These are phyloP conservation scores for Anaspis maculata DNA, from an alignment of 2,888 invertebrate genomes.

Conservation along the genomic window DNA sequence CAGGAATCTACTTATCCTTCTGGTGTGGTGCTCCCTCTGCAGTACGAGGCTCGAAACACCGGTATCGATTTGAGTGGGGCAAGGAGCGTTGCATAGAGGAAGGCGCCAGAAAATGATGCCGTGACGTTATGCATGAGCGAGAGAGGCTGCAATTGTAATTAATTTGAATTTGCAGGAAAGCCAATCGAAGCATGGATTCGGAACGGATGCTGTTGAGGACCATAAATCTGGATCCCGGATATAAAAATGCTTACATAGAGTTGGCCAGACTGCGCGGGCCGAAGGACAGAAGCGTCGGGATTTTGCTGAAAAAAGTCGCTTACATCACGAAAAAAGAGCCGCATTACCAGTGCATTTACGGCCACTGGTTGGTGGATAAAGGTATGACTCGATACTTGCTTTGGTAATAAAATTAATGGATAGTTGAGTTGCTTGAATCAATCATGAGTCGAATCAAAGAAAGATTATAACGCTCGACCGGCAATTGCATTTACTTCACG, in stretches of 20 bases:
- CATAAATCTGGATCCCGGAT: constrained; percentile 57
- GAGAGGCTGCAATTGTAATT: no score
- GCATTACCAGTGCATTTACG: constrained; percentile 62
- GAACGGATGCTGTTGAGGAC: constrained; percentile 61
- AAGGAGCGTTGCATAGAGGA: no score
- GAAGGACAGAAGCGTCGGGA: constrained; percentile 48
- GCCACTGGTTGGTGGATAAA: constrained; percentile 60
- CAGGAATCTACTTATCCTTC: no score
- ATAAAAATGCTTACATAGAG: constrained; percentile 62
- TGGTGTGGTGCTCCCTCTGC: no score
- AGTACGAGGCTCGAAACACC: no score
- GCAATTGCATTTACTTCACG: no score
- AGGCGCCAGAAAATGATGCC: no score
- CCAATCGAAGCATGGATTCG: constrained; percentile 57
- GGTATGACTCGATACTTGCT: constrained; percentile 45
- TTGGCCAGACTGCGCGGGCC: constrained; percentile 51
- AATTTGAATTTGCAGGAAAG: constrained; percentile 56
- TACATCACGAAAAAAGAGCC: constrained; percentile 59
- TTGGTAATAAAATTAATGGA: neutral
- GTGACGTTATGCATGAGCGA: no score
- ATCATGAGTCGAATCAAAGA: constrained; percentile 2
- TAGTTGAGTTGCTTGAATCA: no score
- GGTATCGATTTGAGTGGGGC: no score
- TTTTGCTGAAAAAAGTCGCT: constrained; percentile 54
- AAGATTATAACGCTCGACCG: no score